Evolutionary conservation across 2,797 vertebrate genomes (phyloP), one percentile per base, ranked within the genome.

Genomic region (Neopelma chrysocephalum): DNA sequence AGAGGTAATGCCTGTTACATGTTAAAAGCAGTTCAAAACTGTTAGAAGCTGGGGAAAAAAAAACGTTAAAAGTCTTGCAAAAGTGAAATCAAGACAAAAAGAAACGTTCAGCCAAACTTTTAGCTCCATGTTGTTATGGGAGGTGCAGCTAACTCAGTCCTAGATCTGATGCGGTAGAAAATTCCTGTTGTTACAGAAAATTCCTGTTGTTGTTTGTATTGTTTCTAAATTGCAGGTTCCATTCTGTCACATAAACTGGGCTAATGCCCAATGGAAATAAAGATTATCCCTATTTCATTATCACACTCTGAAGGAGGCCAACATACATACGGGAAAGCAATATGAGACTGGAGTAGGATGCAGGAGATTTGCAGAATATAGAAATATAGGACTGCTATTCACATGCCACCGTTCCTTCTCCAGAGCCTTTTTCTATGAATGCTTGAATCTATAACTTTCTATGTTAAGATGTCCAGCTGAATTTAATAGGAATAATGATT

Each of bases 181-280:
- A 40, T 77, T 90, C 27, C n/a, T 80, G 10, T 47, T 92, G 56
- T 17, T 85, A n/a, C 2, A 12, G 40, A 85, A 87, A 56, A 29
- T 65, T 84, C 19, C 25, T 57, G 3, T 54, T 87, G 56, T 8
- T 86, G 61, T 6, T 90, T 54, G n/a, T 73, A 31, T 50, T 53
- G 51, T 65, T 91, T 90, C 69, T 61, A 68, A 58, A 43, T 56
- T 65, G 40, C 15, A 21, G 16, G 21, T 80, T 95, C 54, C 0
- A 0, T 80, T 89, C 68, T 82, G 54, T 36, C 29, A 16, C 66
- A 40, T 66, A 71, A 82, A 77, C 53, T 70, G 71, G 58, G 26
- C 62, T 77, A 64, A 69, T 65, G 70, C 36, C 42, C 36, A 48
- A 7, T 32, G 32, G 78, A 84, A 90, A 89, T 82, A 94, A 80